Evolutionary conservation across 2,113 vertebrate genomes (phyloP).

Genomic region (Dicrurus megarhynchus): DNA sequence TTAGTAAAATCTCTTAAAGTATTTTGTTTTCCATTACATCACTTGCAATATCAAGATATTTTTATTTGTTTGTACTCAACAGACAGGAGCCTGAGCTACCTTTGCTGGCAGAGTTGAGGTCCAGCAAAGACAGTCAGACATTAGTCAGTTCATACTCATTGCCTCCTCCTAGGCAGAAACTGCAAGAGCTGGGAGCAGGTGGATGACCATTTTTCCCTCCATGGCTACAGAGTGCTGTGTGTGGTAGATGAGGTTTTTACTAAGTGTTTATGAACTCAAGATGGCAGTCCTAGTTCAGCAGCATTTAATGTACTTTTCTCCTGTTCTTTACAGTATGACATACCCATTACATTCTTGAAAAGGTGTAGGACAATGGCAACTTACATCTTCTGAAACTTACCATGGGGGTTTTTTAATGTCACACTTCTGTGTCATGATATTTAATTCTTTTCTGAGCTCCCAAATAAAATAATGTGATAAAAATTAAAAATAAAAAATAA

Average conservation of each 20-base stretch:
- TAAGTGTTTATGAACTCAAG: background rate
- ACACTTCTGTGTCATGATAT: fast-evolving
- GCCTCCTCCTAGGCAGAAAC: background rate
- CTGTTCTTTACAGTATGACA: background rate
- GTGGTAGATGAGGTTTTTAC: background rate
- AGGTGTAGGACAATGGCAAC: background rate
- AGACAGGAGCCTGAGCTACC: background rate
- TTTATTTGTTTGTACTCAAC: background rate
- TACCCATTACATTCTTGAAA: background rate
- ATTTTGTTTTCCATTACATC: background rate
- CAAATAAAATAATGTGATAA: background rate
- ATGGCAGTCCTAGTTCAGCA: background rate
- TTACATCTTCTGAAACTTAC: background rate
- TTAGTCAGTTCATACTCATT: background rate
- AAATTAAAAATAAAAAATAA: background rate
- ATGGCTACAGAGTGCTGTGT: background rate
- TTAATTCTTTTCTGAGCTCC: background rate
- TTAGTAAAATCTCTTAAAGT: background rate
- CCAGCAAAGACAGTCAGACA: background rate
- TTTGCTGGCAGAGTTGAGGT: background rate
- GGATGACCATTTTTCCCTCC: background rate
- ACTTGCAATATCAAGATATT: background rate
- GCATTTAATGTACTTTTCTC: background rate
- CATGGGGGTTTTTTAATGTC: background rate
- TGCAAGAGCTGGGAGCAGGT: background rate